Evolutionary conservation across 2,888 invertebrate genomes (phyloP).

Genomic region (Cheilosia urbana): DNA sequence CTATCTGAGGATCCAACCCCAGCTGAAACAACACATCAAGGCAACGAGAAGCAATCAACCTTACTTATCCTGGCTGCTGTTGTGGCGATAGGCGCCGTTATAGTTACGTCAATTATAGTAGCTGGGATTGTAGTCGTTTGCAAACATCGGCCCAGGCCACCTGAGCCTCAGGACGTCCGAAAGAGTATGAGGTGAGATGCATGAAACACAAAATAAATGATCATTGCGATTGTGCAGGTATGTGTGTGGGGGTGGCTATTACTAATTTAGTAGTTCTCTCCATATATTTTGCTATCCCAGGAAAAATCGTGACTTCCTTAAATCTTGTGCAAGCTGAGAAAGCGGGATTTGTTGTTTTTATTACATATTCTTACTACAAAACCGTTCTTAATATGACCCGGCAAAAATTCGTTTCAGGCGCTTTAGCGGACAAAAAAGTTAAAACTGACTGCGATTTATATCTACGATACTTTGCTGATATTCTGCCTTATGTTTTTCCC

Average conservation of each 20-base stretch:
- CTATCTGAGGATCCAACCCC: conserved; percentile 84
- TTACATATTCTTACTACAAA: conserved; percentile 4
- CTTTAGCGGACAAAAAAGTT: conserved; percentile 52
- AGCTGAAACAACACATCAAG: conserved; percentile 84
- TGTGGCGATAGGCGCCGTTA: conserved; percentile 83
- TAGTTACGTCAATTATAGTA: conserved; percentile 84
- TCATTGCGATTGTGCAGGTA: conserved; percentile 14
- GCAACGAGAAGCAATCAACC: conserved; percentile 83
- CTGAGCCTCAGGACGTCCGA: conserved; percentile 84
- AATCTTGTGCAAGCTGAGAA: conserved; percentile 16
- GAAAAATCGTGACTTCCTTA: conserved; percentile 12
- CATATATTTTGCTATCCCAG: conserved; percentile 11
- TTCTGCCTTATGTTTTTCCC: background rate
- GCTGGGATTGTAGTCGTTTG: conserved; percentile 84
- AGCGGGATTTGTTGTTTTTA: conserved; percentile 27
- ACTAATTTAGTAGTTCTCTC: conserved; percentile 39
- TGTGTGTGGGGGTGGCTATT: background rate
- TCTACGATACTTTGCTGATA: conserved; percentile 18
- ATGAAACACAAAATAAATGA: conserved; percentile 58
- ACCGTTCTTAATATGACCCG: conserved; percentile 35
- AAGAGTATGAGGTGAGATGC: conserved; percentile 83
- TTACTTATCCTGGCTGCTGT: conserved; percentile 83
- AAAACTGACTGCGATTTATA: conserved; percentile 35
- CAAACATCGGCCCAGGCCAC: conserved; percentile 83
- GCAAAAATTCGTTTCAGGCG: conserved; percentile 21